Evolutionary conservation across 2,113 vertebrate genomes (phyloP).

Genomic region (Grantiella picta): DNA sequence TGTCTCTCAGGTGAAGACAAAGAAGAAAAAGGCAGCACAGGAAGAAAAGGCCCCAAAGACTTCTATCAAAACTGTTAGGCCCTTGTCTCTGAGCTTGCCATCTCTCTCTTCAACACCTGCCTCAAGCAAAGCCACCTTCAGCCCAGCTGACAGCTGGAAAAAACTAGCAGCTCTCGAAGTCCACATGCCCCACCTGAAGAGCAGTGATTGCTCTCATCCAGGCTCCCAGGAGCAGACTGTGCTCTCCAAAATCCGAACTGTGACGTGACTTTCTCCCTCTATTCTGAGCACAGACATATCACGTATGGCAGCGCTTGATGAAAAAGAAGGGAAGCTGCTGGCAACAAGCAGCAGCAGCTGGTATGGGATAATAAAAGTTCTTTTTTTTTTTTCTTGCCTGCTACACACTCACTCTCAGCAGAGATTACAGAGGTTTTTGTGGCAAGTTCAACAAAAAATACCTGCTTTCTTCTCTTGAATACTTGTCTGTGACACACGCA

Average conservation of each 20-base stretch:
- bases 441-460: neutral
- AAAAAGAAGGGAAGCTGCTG: neutral
- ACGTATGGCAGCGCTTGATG: neutral
- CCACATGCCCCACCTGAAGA: rapidly evolving
- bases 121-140: neutral
- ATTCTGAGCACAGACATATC: neutral
- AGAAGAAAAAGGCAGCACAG: neutral
- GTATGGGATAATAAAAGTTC: neutral
- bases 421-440: neutral
- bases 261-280: neutral
- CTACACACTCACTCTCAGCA: neutral
- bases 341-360: slow-evolving; percentile 11
- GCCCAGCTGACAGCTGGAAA: neutral
- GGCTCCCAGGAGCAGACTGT: neutral
- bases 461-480: neutral
- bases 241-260: neutral
- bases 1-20: neutral
- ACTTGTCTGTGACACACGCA: neutral
- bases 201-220: neutral
- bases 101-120: neutral
- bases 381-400: neutral
- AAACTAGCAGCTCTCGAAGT: neutral
- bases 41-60: neutral
- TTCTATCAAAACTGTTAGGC: neutral
- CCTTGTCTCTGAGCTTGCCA: neutral